Conservation (phyloP, 1,140 invertebrate species). For the Nebria ingens region DNA sequence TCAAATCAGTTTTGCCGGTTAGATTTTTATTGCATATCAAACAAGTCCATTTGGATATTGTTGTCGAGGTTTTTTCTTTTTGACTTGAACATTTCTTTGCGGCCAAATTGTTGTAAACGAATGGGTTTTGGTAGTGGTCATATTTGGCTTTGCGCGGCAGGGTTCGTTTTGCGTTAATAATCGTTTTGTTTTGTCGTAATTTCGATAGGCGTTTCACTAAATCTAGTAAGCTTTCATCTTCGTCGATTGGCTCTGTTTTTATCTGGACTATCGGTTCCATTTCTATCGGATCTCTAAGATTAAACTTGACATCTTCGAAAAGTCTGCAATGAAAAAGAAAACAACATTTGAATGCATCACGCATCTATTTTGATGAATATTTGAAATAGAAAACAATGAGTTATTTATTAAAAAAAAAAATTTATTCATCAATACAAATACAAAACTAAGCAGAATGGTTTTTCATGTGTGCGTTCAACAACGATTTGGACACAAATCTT, state of each 20-base stretch:
- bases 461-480: conserved; percentile 22
- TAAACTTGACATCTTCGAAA: neutral
- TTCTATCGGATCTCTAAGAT: neutral
- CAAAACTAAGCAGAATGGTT: conserved; percentile 7
- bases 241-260: neutral
- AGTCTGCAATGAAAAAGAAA: conserved; percentile 1
- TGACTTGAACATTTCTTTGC: conserved; percentile 11
- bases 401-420: no score
- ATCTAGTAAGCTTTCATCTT: neutral
- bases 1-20: neutral
- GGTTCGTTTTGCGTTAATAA: neutral
- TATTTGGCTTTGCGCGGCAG: neutral
- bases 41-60: conserved; percentile 1
- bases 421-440: no score
- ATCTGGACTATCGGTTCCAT: neutral
- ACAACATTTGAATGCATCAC: no score
- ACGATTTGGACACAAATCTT: conserved; percentile 21
- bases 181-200: neutral
- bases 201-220: neutral
- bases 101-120: neutral
- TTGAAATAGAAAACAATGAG: no score
- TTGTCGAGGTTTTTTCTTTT: neutral
- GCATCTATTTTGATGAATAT: no score
- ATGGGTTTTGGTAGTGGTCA: neutral
- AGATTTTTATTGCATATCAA: neutral